phyloP scores from a whole-genome alignment of 2,797 vertebrate species.

The Lithobates sylvaticus region DNA sequence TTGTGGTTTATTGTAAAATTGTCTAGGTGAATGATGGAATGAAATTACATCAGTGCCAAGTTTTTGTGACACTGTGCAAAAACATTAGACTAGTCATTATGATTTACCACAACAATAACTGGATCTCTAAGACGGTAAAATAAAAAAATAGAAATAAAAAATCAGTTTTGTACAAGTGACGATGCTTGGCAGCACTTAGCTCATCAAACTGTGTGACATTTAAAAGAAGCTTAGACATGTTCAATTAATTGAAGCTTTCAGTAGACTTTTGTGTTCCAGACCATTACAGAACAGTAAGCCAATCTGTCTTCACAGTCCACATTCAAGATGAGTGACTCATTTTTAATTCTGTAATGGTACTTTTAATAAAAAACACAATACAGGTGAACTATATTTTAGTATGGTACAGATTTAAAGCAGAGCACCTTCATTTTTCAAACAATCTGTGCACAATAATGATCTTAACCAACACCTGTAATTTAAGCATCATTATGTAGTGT shows the following conservation, averaged over 20 bases:
- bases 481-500: too few species aligned
- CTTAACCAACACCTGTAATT: too few species aligned
- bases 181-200: conserved; percentile 23
- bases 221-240: conserved; percentile 25
- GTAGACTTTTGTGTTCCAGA: conserved; percentile 27
- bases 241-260: conserved; percentile 29
- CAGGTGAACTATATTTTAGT: too few species aligned
- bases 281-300: conserved; percentile 27
- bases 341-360: not conserved
- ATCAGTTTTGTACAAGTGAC: conserved; percentile 19
- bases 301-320: conserved; percentile 23
- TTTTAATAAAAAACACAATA: not conserved
- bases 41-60: not conserved
- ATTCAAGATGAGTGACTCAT: conserved; percentile 1
- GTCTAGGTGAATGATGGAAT: not conserved
- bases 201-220: conserved; percentile 42
- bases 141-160: not conserved
- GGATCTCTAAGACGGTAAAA: conserved; percentile 9
- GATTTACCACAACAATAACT: conserved; percentile 26
- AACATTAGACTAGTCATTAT: conserved; percentile 18
- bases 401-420: too few species aligned
- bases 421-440: too few species aligned
- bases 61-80: conserved; percentile 12
- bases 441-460: too few species aligned
- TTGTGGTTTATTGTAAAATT: conserved; percentile 10